Base-by-base conservation (phyloP, 2,113 vertebrate species). In the Camelus dromedarius region DNA sequence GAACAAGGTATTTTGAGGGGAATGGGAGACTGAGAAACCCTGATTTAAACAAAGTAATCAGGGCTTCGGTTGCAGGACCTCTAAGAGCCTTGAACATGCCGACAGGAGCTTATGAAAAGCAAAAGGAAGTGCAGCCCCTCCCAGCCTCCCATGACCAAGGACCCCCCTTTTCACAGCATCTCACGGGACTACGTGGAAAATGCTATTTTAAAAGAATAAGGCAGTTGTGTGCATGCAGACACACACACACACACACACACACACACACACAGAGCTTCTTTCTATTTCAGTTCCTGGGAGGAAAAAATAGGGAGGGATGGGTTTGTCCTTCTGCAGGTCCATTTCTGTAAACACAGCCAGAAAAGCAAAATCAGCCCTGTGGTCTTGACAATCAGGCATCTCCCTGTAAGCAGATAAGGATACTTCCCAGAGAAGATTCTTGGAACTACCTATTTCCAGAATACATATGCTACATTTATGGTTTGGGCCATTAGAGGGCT, bases 401-500 rank as follows among this genome's bases (percentile, higher is more conserved):
- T 89, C 24, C 24, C n/a, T 52, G 4, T 14, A n/a, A 48, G 56
- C 3, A 67, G 10, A 14, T 6, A 72, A 19, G 60, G 13, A 10
- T 8, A 54, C 56, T 60, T 72, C 60, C 26, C 50, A 72, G 16
- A 35, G 56, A 92, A 82, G 73, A 67, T 12, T 69, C 69, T 72
- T 16, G 32, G 69, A 56, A 35, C 35, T 79, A 79, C 1, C 0
- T 79, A 79, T 35, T 79, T 79, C 50, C 52, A 54, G 20, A 56
- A 56, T 56, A n/a, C 52, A 79, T 13, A 56, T n/a, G 75, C 76
- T 62, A 20, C 48, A 15, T 58, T 79, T 62, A 96, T 97, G 54
- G 50, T 82, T 46, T 94, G 70, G 19, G 88, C 67, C 48, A 64
- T 58, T 79, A 90, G 50, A 86, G 70, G 82, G 95, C 35, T 97